Base-by-base conservation (phyloP, 64 coral and sea anemone genomes). In the Porites australiensis region DNA sequence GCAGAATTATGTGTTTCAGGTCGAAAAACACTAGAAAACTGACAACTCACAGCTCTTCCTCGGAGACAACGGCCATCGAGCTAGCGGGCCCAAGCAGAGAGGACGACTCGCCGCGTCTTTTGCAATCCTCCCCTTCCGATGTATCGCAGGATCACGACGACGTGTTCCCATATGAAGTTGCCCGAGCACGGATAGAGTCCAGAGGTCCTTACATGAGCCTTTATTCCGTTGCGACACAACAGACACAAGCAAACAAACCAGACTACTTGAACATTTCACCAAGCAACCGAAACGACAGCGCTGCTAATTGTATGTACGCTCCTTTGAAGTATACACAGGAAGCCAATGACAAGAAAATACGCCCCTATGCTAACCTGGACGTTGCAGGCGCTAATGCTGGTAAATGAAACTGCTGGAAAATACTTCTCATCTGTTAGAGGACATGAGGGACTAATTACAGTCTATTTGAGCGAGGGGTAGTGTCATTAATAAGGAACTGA, bases 221-320 rank as follows among this genome's bases (percentile, higher is more conserved):
- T 14, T 19, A 15, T 14, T 44, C 62, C 63, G 16, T 3, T 19
- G 81, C 50, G 20, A 50, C 27, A 64, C 46, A 23, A n/a, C 13
- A 15, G 43, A 67, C 81, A 46, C 81, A 68, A 84, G 62, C 13
- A 12, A 5, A 2, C 46, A 68, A 46, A 84, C 61, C 81, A 68
- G 81, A 84, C 15, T 84, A 84, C 61, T 52, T 65, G 2, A 84
- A 84, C 81, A 84, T 84, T 67, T 84, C 81, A 9, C 81, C 81
- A 4, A 84, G 81, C 81, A 84, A 84, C 63, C 61, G 81, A 23
- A 84, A 84, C 63, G 62, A 84, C 46, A 84, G 81, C 16, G 81
- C 81, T 6, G 81, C 81, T 18, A 84, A 68, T 46, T 84, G 81
- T 19, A 84, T 84, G 81, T 84, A 84, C 22, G 81, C 81, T 22